Base-by-base conservation (phyloP, 1,140 invertebrate genomes). In the Brachionus asplanchnoidis region DNA sequence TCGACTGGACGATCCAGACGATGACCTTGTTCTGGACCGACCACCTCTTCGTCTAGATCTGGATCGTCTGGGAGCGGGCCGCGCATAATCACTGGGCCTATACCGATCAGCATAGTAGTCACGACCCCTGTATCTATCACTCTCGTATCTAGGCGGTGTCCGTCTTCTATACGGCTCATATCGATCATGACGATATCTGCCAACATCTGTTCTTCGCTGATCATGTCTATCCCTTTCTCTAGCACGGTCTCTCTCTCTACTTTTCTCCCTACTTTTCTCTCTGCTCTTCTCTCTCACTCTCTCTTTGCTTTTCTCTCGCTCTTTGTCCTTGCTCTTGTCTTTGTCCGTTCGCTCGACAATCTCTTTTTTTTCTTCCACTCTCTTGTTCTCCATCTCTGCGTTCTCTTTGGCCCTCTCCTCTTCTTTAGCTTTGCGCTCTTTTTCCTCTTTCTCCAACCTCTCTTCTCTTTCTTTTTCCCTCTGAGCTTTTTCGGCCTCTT, bases 171-270 rank as follows among this genome's bases (percentile, higher is more conserved):
- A 77, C 20, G 73, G 40, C 20, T 46, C 44, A 50, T 77, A 46
- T 46, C 73, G 40, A 50, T 46, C 40, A 53, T 77, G 50, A 0
- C 73, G 14, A 77, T 77, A 20, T 77, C 73, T 46, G 9, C 17
- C 73, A 12, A 46, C 44, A 9, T 77, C 73, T 23, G 40, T 11
- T 46, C 73, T 46, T 26, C n/a, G 3, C 3, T 23, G 28, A 8
- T 75, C 70, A 20, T 75, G 20, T 42, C 70, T 40, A 26, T 77
- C 73, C 23, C 73, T 20, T 20, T 77, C 73, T 77, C 73, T 50
- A 23, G 23, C 5, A 1, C 73, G 40, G 26, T 77, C 28, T 26
- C 42, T 77, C 11, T 77, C 73, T 50, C 73, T 46, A 17, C 36
- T 42, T 42, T 73, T 73, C 17, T 73, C 68, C 17, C 73, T 77